A percentile compares a stretch with the other conserved stretches of the same genome.
These are phyloP conservation scores for Epinotia brunnichana DNA, from an alignment of 2,888 invertebrate genomes.

Conservation along the genomic window DNA sequence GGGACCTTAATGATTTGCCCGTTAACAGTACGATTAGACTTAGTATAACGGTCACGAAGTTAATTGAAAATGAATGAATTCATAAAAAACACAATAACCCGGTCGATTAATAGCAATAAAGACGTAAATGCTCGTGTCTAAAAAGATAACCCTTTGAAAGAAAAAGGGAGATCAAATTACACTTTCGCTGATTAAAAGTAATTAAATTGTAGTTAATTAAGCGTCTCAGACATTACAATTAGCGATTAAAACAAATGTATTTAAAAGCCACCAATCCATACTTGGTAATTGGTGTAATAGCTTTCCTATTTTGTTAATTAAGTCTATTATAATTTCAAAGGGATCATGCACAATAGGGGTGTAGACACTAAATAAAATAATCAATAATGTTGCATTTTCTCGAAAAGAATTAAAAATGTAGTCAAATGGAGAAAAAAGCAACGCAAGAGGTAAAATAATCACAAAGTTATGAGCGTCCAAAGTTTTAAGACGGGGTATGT, in stretches of 20 bases:
- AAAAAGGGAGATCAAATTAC: slow-evolving; percentile 20
- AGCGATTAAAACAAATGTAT: background rate
- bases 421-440: no score
- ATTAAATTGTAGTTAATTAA: slow-evolving; percentile 13
- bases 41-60: slow-evolving; percentile 18
- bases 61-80: slow-evolving; percentile 29
- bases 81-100: slow-evolving; percentile 21
- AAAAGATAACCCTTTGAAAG: background rate
- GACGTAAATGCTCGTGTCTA: slow-evolving; percentile 5
- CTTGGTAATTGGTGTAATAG: background rate
- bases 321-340: no score
- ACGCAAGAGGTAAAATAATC: no score
- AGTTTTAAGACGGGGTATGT: no score
- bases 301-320: no score
- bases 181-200: slow-evolving; percentile 3
- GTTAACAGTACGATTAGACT: slow-evolving; percentile 11
- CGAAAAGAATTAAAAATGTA: no score
- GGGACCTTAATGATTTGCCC: slow-evolving; percentile 3
- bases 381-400: no score
- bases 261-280: background rate
- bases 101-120: slow-evolving; percentile 8
- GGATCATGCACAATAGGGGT: no score
- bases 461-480: no score
- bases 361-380: no score
- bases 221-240: background rate